phyloP scores from a whole-genome alignment of 2,888 invertebrate genomes.

The Macaria notata region DNA sequence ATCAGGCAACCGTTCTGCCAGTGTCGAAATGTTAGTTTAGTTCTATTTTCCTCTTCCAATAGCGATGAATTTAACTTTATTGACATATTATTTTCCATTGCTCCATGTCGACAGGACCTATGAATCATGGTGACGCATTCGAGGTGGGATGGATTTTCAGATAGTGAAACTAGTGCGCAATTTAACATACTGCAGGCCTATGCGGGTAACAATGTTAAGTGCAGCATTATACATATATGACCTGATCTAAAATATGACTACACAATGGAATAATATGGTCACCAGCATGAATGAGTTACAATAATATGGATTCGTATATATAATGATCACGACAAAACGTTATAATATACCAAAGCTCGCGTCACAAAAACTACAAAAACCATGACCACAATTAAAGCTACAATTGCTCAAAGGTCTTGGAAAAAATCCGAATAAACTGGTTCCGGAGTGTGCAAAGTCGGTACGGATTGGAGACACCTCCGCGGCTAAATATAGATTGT shows the following conservation, averaged over 20 bases:
- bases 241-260: too few relatives aligned
- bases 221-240: neutral
- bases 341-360: too few relatives aligned
- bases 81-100: too few relatives aligned
- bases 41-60: too few relatives aligned
- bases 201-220: neutral
- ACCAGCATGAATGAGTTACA: too few relatives aligned
- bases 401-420: constrained; percentile 41
- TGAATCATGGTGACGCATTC: constrained; percentile 9
- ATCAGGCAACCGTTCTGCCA: too few relatives aligned
- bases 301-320: too few relatives aligned
- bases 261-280: too few relatives aligned
- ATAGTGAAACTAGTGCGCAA: constrained; percentile 12
- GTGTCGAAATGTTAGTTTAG: too few relatives aligned
- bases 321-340: too few relatives aligned
- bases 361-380: too few relatives aligned
- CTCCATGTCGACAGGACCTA: neutral
- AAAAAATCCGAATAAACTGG: constrained; percentile 56
- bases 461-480: constrained; percentile 49
- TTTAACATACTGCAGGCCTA: constrained; percentile 1
- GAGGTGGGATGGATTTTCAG: constrained; percentile 10
- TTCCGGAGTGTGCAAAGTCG: constrained; percentile 38
- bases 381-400: constrained; percentile 2
- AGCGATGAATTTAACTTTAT: too few relatives aligned
- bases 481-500: constrained; percentile 66